These are phyloP conservation scores for Falco novaeseelandiae DNA, from an alignment of 2,797 vertebrate genomes.

Conservation along the genomic window DNA sequence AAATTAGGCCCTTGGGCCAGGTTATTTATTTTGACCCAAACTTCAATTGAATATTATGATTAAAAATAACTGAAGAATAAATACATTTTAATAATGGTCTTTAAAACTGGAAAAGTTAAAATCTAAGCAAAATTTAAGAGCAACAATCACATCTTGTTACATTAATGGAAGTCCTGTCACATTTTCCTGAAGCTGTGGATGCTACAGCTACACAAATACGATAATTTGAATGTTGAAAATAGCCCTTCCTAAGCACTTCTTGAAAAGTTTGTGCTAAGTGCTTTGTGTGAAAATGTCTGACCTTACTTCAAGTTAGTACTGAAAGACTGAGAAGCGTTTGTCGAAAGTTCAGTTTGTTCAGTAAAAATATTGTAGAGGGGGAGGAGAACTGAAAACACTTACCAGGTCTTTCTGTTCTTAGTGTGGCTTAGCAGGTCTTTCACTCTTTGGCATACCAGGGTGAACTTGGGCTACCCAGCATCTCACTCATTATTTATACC, in stretches of 20 bases:
- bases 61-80: slow-evolving; percentile 65
- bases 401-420: background rate
- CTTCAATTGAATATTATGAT: slow-evolving; percentile 62
- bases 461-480: background rate
- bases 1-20: slow-evolving; percentile 61
- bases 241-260: background rate
- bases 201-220: background rate
- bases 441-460: background rate
- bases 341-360: background rate
- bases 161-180: background rate
- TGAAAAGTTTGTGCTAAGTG: background rate
- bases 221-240: background rate
- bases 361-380: background rate
- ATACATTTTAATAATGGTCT: slow-evolving; percentile 38
- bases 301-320: background rate
- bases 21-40: slow-evolving; percentile 72
- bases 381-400: background rate
- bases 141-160: background rate
- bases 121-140: slow-evolving; percentile 22
- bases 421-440: background rate
- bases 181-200: background rate
- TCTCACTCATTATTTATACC: background rate
- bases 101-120: slow-evolving; percentile 33
- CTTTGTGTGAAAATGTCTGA: background rate
- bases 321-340: background rate